Percentiles rank a stretch among this genome's conserved stretches.
These are phyloP conservation scores for Columbina picui DNA, from an alignment of 2,113 vertebrate species.

Conservation along the genomic window DNA sequence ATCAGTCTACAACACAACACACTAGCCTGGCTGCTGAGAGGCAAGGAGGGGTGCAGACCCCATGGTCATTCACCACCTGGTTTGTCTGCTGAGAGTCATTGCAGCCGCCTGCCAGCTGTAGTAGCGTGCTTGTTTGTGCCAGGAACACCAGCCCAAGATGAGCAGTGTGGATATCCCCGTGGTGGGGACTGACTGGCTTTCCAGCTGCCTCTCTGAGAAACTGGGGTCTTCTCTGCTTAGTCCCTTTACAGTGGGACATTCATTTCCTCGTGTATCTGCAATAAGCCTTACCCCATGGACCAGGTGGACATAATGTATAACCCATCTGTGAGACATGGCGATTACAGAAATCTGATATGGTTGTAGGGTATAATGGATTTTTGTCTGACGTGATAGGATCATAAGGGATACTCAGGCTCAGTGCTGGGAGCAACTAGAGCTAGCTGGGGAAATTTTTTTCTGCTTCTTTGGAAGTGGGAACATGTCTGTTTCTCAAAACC, in stretches of 20 bases:
- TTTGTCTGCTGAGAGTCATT: neutral
- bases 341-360: neutral
- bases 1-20: rapidly evolving
- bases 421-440: neutral
- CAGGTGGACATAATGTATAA: neutral
- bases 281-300: neutral
- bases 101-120: neutral
- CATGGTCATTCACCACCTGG: neutral
- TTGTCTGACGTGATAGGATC: neutral
- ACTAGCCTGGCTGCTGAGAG: neutral
- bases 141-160: neutral
- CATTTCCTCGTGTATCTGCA: neutral
- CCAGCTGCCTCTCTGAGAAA: neutral
- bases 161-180: rapidly evolving
- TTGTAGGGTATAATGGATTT: neutral
- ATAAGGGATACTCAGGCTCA: neutral
- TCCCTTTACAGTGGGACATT: neutral
- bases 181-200: neutral
- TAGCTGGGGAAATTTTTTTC: neutral
- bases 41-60: neutral
- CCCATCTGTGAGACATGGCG: neutral
- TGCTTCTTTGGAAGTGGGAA: neutral
- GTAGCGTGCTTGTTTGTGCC: neutral
- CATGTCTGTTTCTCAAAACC: neutral
- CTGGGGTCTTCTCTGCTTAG: neutral